phyloP scores from a whole-genome alignment of 2,797 vertebrate genomes.

The Crocodylus rhombifer region DNA sequence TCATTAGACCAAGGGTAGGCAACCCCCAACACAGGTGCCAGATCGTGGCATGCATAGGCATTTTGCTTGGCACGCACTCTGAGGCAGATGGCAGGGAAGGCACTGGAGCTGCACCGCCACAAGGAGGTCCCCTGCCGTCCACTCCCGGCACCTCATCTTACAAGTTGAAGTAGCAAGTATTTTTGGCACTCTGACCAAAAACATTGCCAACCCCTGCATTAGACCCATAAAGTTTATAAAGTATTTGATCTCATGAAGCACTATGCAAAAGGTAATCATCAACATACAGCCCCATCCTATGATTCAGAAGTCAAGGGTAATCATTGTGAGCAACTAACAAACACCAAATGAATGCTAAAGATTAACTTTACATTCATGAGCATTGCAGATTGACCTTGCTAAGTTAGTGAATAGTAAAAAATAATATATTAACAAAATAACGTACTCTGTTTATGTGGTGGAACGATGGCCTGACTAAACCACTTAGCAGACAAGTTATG shows the following conservation, averaged over 20 bases:
- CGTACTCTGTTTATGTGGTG: accelerated
- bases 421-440: background rate
- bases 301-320: too few species aligned
- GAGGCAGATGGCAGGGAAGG: too few species aligned
- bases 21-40: accelerated
- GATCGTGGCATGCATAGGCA: background rate
- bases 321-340: background rate
- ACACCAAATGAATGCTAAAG: background rate
- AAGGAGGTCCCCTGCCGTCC: too few species aligned
- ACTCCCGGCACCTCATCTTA: too few species aligned
- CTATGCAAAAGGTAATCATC: background rate
- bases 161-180: too few species aligned
- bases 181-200: too few species aligned
- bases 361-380: background rate
- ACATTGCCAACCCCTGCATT: too few species aligned
- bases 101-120: too few species aligned
- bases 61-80: too few species aligned
- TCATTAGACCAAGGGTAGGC: accelerated
- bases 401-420: background rate
- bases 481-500: background rate
- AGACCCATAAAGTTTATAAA: too few species aligned
- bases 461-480: slow-evolving; percentile 27
- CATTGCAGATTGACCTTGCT: background rate
- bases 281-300: too few species aligned
- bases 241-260: background rate